A percentile compares a stretch with the other conserved stretches of the same genome.
Evolutionary conservation across 2,888 invertebrate genomes (phyloP).

Genomic region (Polydrusus pterygomalis): DNA sequence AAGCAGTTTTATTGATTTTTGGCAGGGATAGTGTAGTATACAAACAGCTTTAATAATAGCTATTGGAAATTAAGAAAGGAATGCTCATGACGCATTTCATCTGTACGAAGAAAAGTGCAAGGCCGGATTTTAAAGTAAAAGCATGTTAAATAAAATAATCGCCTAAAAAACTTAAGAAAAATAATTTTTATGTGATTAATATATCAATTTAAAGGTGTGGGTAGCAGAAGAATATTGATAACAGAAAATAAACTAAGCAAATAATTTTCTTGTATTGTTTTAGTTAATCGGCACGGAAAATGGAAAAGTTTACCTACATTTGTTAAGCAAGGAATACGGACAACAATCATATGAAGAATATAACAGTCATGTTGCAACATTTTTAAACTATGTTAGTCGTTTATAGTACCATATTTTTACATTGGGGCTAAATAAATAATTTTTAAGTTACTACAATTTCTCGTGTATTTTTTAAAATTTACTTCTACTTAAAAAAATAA

Average conservation of each 20-base stretch:
- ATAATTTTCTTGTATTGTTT: constrained; percentile 55
- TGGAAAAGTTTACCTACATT: constrained; percentile 72
- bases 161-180: too few species aligned
- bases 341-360: constrained; percentile 68
- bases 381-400: constrained; percentile 72
- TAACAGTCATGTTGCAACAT: constrained; percentile 70
- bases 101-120: too few species aligned
- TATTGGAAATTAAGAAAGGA: too few species aligned
- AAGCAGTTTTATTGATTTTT: too few species aligned
- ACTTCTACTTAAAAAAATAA: too few species aligned
- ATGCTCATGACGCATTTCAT: too few species aligned
- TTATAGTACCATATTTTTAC: constrained; percentile 59
- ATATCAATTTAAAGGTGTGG: too few species aligned
- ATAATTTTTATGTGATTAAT: too few species aligned
- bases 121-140: too few species aligned
- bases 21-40: too few species aligned
- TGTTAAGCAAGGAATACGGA: constrained; percentile 71
- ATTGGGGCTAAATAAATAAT: constrained; percentile 17
- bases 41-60: too few species aligned
- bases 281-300: constrained; percentile 72
- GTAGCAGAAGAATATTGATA: neutral
- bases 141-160: too few species aligned
- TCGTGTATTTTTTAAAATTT: neutral
- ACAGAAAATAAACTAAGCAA: neutral
- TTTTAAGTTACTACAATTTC: neutral